Percentiles rank a stretch among this genome's conserved stretches.
Evolutionary conservation across 2,113 vertebrate genomes (phyloP).

Genomic region (Rhagologus leucostigma): DNA sequence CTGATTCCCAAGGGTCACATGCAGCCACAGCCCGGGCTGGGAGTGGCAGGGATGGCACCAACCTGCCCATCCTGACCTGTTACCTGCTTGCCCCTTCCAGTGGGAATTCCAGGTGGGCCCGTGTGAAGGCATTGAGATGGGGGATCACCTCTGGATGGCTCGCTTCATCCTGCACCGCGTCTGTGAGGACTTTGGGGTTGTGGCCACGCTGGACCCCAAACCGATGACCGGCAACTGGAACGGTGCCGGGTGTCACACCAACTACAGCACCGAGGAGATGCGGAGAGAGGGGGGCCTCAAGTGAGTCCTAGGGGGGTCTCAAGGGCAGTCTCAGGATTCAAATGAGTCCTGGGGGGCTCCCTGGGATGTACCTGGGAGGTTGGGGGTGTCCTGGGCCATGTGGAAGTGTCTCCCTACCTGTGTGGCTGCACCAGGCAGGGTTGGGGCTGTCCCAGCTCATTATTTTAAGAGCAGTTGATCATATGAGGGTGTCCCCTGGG

Average conservation of each 20-base stretch:
- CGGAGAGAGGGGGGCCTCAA: slow-evolving; percentile 72
- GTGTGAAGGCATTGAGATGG: slow-evolving; percentile 77
- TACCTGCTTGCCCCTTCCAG: not conserved
- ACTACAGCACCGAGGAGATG: slow-evolving; percentile 78
- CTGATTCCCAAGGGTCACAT: not conserved
- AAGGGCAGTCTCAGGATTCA: slow-evolving; percentile 71
- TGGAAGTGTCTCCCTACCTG: not conserved
- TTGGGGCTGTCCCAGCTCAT: not conserved
- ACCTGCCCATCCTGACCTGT: not conserved
- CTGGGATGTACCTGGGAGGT: not conserved
- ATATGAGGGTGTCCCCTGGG: not conserved
- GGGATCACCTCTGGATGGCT: slow-evolving; percentile 86
- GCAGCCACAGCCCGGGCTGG: not conserved
- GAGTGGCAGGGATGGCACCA: not conserved
- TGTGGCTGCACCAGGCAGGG: not conserved
- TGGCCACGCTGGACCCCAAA: slow-evolving; percentile 81
- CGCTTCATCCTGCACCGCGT: slow-evolving; percentile 83
- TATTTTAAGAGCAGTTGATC: not conserved
- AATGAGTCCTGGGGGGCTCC: not conserved
- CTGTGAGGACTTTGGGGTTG: slow-evolving; percentile 76
- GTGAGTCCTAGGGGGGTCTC: slow-evolving; percentile 52
- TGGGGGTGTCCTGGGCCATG: not conserved
- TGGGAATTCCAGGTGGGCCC: slow-evolving; percentile 83
- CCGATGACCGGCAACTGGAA: slow-evolving; percentile 76
- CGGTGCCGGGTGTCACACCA: slow-evolving; percentile 69